Evolutionary conservation across 2,888 invertebrate species (phyloP).

Genomic region (Nowickia ferox): DNA sequence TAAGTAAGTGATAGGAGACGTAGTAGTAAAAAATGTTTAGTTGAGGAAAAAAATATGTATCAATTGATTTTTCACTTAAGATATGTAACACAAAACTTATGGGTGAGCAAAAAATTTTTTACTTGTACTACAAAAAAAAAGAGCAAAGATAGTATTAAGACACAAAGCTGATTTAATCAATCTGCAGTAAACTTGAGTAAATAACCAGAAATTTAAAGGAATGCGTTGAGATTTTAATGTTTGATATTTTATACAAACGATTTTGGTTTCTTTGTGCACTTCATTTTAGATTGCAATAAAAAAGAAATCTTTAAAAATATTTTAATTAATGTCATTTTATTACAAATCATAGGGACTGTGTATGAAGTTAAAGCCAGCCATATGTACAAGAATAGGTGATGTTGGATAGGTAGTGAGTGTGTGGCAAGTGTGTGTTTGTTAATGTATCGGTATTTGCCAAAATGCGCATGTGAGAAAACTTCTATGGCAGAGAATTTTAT

Average conservation of each 20-base stretch:
- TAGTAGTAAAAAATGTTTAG: conserved; percentile 55
- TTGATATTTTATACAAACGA: conserved; percentile 24
- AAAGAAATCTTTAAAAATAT: conserved; percentile 25
- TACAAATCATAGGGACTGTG: conserved; percentile 66
- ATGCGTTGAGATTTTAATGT: neutral
- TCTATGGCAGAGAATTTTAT: conserved; percentile 40
- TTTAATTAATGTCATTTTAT: conserved; percentile 49
- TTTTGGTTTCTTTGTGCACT: conserved; percentile 6
- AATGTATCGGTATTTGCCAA: conserved; percentile 46
- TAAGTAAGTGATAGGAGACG: conserved; percentile 35
- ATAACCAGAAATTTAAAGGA: conserved; percentile 19
- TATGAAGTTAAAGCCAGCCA: conserved; percentile 38
- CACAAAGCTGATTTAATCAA: conserved; percentile 30
- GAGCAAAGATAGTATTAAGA: conserved; percentile 12
- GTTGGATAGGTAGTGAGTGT: neutral
- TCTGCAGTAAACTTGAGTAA: conserved; percentile 19
- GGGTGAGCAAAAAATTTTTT: conserved; percentile 52
- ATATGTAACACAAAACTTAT: conserved; percentile 67
- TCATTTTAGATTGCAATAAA: conserved; percentile 3
- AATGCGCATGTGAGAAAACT: conserved; percentile 62
- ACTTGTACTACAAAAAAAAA: conserved; percentile 43
- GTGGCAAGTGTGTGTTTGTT: conserved; percentile 22
- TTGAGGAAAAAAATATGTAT: conserved; percentile 75
- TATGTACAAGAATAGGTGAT: conserved; percentile 17
- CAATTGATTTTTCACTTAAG: conserved; percentile 78